These are phyloP conservation scores for Sinelater perroti DNA, from an alignment of 2,888 invertebrate species.

Conservation along the genomic window DNA sequence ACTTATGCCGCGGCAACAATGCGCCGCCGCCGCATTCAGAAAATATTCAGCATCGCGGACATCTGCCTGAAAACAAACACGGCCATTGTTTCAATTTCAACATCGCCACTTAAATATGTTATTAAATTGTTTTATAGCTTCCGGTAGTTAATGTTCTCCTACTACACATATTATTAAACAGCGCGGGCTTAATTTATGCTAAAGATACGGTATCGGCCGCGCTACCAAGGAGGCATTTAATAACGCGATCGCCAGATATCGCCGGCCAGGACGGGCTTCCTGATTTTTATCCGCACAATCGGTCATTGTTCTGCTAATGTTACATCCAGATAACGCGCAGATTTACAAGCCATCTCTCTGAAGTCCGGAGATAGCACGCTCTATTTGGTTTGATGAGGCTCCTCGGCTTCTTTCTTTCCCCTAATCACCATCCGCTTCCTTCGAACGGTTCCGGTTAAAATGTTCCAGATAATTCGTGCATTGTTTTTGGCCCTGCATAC, in stretches of 20 bases:
- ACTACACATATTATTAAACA: conserved; percentile 50
- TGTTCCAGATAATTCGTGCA: conserved; percentile 24
- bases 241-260: conserved; percentile 28
- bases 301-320: conserved; percentile 58
- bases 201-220: conserved; percentile 55
- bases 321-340: conserved; percentile 51
- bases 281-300: conserved; percentile 50
- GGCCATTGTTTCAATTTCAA: conserved; percentile 59
- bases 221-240: conserved; percentile 42
- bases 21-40: conserved; percentile 51
- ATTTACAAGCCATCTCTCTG: conserved; percentile 42
- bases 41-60: conserved; percentile 53
- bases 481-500: too few species aligned
- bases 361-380: conserved; percentile 44
- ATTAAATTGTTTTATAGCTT: conserved; percentile 62
- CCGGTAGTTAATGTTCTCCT: conserved; percentile 52
- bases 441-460: conserved; percentile 41
- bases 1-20: conserved; percentile 54
- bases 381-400: conserved; percentile 49
- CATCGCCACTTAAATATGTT: conserved; percentile 60
- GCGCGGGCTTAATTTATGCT: conserved; percentile 56
- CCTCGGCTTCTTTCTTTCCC: conserved; percentile 39
- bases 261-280: conserved; percentile 46
- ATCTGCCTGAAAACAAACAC: conserved; percentile 57
- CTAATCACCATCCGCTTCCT: conserved; percentile 43